A percentile compares a stretch with the other conserved stretches of the same genome.
Conservation (phyloP, 1,140 invertebrate genomes). For the Lepidotrigona ventralis region DNA sequence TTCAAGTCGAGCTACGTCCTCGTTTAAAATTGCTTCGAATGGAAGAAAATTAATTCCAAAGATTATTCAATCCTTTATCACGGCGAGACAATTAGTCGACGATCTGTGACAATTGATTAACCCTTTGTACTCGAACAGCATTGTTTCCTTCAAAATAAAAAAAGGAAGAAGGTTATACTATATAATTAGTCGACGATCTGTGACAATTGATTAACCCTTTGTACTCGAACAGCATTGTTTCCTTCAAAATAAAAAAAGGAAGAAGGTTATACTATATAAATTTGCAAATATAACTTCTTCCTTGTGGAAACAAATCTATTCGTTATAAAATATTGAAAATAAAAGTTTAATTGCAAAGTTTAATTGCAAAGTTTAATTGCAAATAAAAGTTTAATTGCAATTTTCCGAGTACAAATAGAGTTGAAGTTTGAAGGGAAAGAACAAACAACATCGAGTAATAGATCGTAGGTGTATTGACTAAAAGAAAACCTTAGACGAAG, state of each 20-base stretch:
- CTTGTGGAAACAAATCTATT: too few species aligned
- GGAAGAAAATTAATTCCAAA: neutral
- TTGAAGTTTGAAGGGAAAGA: neutral
- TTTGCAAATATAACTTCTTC: too few species aligned
- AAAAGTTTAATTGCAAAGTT: too few species aligned
- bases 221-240: neutral
- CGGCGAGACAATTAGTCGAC: neutral
- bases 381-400: neutral
- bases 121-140: neutral
- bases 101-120: neutral
- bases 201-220: neutral
- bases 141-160: neutral
- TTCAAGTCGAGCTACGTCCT: neutral
- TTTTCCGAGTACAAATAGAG: neutral
- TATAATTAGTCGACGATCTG: neutral
- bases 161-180: too few species aligned
- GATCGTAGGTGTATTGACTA: slow-evolving; percentile 2
- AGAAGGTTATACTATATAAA: neutral
- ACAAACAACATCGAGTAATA: slow-evolving; percentile 8
- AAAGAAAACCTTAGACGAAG: neutral
- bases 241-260: neutral
- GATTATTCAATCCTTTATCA: too few species aligned
- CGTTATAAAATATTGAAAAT: too few species aligned
- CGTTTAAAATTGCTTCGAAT: neutral
- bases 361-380: too few species aligned